phyloP scores from a whole-genome alignment of 2,113 vertebrate genomes.

The Cottus gobio region DNA sequence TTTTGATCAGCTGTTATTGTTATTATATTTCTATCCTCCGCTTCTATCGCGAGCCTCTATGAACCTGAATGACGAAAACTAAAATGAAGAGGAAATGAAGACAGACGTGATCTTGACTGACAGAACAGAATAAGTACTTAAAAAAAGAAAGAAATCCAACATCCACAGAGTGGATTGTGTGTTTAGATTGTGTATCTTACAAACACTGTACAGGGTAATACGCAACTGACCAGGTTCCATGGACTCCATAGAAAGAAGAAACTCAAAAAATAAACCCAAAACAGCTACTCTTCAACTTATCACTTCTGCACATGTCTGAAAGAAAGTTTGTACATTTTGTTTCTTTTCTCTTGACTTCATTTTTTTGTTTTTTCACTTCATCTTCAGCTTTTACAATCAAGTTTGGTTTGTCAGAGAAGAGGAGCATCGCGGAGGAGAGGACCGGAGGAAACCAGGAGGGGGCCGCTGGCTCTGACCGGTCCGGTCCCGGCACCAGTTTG shows the following conservation, averaged over 20 bases:
- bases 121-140: constrained; percentile 64
- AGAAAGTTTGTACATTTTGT: constrained; percentile 83
- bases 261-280: constrained; percentile 70
- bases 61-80: constrained; percentile 39
- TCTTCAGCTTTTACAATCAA: constrained; percentile 79
- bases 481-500: constrained; percentile 5
- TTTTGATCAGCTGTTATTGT: constrained; percentile 9
- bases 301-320: constrained; percentile 79
- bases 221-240: constrained; percentile 80
- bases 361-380: constrained; percentile 60
- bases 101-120: constrained; percentile 66
- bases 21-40: constrained; percentile 37
- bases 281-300: constrained; percentile 81
- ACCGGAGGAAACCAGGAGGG: constrained; percentile 16
- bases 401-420: constrained; percentile 73
- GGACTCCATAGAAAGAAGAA: constrained; percentile 82
- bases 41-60: constrained; percentile 26
- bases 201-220: constrained; percentile 84
- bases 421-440: constrained; percentile 47
- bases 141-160: constrained; percentile 64
- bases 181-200: constrained; percentile 79
- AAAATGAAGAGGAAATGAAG: constrained; percentile 43
- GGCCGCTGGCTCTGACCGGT: constrained; percentile 5
- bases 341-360: constrained; percentile 66
- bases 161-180: constrained; percentile 72